A percentile compares a stretch with the other conserved stretches of the same genome.
These are phyloP conservation scores for Aphis craccivora DNA, from an alignment of 1,140 invertebrate species.

Conservation along the genomic window DNA sequence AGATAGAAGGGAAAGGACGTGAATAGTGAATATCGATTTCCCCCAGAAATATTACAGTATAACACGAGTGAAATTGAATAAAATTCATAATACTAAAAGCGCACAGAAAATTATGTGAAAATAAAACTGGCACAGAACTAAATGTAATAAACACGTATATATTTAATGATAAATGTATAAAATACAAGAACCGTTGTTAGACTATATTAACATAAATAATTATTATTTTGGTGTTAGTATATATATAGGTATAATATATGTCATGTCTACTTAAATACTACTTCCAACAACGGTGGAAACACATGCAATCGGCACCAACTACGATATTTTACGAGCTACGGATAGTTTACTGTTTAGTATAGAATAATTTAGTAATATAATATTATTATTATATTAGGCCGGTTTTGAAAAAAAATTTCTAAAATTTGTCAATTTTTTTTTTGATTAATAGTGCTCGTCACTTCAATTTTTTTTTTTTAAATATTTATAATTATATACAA, in stretches of 20 bases:
- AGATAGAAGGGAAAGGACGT: neutral
- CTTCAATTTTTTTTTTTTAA: neutral
- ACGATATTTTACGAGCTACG: neutral
- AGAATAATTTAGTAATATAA: neutral
- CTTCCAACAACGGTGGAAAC: conserved; percentile 5
- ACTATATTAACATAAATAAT: conserved; percentile 7
- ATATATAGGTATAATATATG: neutral
- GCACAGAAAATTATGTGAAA: conserved; percentile 14
- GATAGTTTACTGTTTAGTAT: neutral
- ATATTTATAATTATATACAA: neutral
- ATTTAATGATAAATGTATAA: neutral
- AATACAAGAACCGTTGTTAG: neutral
- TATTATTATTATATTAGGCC: neutral
- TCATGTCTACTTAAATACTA: conserved; percentile 1
- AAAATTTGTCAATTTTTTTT: neutral
- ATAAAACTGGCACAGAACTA: neutral
- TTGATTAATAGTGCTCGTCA: neutral
- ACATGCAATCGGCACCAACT: conserved; percentile 5
- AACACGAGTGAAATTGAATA: neutral
- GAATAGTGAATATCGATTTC: neutral
- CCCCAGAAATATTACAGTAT: neutral
- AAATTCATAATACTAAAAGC: neutral
- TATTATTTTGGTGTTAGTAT: conserved; percentile 11
- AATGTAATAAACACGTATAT: neutral
- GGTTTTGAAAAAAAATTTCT: neutral